phyloP scores from a whole-genome alignment of 1,140 invertebrate species.

The Ips typographus region DNA sequence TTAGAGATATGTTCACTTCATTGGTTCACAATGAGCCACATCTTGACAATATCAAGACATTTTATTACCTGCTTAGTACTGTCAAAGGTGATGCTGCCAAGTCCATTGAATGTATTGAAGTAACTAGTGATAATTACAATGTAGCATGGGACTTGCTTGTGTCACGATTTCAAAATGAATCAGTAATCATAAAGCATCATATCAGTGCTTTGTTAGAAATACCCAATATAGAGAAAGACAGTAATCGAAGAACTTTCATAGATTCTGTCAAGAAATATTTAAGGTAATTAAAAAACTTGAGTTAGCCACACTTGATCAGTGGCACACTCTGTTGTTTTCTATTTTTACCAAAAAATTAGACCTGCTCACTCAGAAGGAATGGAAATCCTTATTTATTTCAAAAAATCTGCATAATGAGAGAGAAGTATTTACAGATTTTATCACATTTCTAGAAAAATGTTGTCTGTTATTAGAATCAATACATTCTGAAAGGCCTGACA shows the following conservation, averaged over 20 bases:
- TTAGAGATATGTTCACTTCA: conserved; percentile 9
- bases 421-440: conserved; percentile 6
- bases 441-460: conserved; percentile 3
- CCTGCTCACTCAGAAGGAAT: neutral
- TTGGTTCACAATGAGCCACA: neutral
- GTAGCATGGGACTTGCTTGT: neutral
- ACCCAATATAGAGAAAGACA: neutral
- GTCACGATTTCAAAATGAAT: conserved; percentile 5
- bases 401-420: neutral
- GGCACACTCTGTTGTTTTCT: conserved; percentile 17
- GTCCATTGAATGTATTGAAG: conserved; percentile 7
- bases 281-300: conserved; percentile 9
- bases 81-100: too few relatives aligned
- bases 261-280: conserved; percentile 11
- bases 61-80: neutral
- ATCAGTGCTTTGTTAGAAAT: neutral
- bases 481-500: neutral
- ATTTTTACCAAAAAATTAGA: conserved; percentile 10
- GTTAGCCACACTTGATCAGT: conserved; percentile 8
- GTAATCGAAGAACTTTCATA: neutral
- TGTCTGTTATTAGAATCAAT: conserved; percentile 5
- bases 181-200: conserved; percentile 2
- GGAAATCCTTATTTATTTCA: conserved; percentile 13
- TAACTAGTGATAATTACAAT: neutral
- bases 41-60: too few relatives aligned